Evolutionary conservation across 1,140 invertebrate genomes (phyloP).

Genomic region (Hylaeus volcanicus): DNA sequence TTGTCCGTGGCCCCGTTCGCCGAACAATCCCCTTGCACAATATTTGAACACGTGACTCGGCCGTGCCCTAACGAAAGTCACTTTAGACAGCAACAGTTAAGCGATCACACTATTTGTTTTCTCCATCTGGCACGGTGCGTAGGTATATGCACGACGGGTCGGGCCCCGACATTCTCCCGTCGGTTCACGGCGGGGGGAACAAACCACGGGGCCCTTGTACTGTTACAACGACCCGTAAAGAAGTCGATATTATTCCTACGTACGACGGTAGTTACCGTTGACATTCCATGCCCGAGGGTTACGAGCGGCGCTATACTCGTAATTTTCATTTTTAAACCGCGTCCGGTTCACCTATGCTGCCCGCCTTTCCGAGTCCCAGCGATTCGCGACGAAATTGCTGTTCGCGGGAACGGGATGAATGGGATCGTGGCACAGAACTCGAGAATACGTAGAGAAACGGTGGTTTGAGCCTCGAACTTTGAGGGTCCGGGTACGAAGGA

Average conservation of each 20-base stretch:
- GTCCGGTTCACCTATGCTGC: neutral
- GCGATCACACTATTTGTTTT: slow-evolving; percentile 62
- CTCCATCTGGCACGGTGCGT: slow-evolving; percentile 57
- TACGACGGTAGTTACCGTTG: slow-evolving; percentile 59
- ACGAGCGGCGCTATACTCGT: slow-evolving; percentile 28
- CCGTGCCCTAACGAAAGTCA: slow-evolving; percentile 42
- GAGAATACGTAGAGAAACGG: too few species aligned
- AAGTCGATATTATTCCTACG: slow-evolving; percentile 61
- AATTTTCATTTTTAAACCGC: slow-evolving; percentile 42
- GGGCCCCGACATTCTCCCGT: slow-evolving; percentile 45
- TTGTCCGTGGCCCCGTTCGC: slow-evolving; percentile 23
- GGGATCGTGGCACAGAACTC: neutral
- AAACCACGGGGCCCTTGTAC: slow-evolving; percentile 42
- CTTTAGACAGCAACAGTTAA: slow-evolving; percentile 57
- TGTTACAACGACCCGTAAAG: slow-evolving; percentile 56
- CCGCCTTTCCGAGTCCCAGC: neutral
- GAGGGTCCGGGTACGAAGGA: too few species aligned
- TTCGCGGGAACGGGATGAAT: neutral
- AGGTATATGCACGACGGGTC: slow-evolving; percentile 35
- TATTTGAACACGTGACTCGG: slow-evolving; percentile 62
- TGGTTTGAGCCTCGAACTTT: too few species aligned
- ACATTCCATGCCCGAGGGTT: slow-evolving; percentile 52
- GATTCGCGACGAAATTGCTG: slow-evolving; percentile 5
- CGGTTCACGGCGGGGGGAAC: slow-evolving; percentile 47
- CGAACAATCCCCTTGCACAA: slow-evolving; percentile 42